These are phyloP conservation scores for Serinus canaria DNA, from an alignment of 2,113 vertebrate species.

Conservation along the genomic window DNA sequence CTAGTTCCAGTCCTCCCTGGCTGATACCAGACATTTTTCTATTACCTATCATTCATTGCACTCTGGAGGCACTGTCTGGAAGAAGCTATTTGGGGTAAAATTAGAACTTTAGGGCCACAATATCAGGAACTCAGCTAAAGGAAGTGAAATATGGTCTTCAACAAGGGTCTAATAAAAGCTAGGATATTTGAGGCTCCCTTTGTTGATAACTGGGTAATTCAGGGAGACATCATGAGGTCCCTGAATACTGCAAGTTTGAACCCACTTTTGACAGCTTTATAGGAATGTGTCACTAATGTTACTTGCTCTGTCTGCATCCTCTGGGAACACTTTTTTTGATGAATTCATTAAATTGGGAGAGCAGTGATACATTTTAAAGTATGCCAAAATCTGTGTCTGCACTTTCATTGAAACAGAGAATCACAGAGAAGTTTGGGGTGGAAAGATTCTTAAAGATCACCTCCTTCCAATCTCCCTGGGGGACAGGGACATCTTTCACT, in stretches of 20 bases:
- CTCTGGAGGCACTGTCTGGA: background rate
- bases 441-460: background rate
- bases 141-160: background rate
- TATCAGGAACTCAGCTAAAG: background rate
- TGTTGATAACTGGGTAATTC: background rate
- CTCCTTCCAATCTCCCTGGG: rapidly evolving
- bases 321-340: background rate
- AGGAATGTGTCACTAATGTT: background rate
- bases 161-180: background rate
- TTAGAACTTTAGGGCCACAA: background rate
- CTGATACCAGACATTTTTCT: background rate
- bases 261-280: background rate
- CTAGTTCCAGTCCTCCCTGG: background rate
- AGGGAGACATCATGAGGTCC: background rate
- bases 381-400: background rate
- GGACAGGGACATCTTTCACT: background rate
- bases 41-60: background rate
- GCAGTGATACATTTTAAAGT: background rate
- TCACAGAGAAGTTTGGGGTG: background rate
- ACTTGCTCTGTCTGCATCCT: background rate
- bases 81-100: background rate
- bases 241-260: background rate
- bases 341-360: background rate
- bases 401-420: background rate
- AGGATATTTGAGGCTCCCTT: background rate